Percentiles rank a stretch among this genome's conserved stretches.
These are phyloP conservation scores for Scaptodrosophila lebanonensis DNA, from an alignment of 1,140 invertebrate species.

Conservation along the genomic window DNA sequence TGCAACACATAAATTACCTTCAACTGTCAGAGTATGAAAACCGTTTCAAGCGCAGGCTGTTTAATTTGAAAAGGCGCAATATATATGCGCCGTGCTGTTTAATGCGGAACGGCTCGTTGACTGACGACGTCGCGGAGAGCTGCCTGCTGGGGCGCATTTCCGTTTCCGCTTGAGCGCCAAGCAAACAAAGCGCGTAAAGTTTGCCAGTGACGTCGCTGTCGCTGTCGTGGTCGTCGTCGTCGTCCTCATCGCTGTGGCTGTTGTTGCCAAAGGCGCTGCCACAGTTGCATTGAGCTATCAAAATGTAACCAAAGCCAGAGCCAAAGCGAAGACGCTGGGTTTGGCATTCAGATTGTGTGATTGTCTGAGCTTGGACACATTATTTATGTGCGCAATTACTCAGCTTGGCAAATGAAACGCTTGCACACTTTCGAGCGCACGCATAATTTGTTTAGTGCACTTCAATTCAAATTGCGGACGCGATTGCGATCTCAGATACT, in stretches of 20 bases:
- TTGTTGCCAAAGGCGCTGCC: too few species aligned
- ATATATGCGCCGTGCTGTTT: too few species aligned
- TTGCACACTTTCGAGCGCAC: slow-evolving; percentile 17
- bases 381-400: slow-evolving; percentile 46
- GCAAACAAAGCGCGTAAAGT: slow-evolving; percentile 44
- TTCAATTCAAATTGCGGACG: slow-evolving; percentile 2
- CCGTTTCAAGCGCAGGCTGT: too few species aligned
- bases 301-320: too few species aligned
- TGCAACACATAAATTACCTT: too few species aligned
- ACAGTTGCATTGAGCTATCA: slow-evolving; percentile 46
- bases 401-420: slow-evolving; percentile 8
- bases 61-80: too few species aligned
- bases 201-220: neutral
- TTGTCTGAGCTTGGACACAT: slow-evolving; percentile 42
- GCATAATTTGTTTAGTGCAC: slow-evolving; percentile 25
- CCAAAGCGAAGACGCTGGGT: too few species aligned
- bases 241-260: too few species aligned
- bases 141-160: slow-evolving; percentile 19
- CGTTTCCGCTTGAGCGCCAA: slow-evolving; percentile 27
- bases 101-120: too few species aligned
- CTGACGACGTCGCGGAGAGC: neutral
- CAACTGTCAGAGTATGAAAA: too few species aligned
- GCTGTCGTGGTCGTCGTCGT: too few species aligned
- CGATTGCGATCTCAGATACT: slow-evolving; percentile 3
- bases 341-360: too few species aligned